Conservation (phyloP, 2,888 invertebrate genomes). For the Ectropis crepuscularia region DNA sequence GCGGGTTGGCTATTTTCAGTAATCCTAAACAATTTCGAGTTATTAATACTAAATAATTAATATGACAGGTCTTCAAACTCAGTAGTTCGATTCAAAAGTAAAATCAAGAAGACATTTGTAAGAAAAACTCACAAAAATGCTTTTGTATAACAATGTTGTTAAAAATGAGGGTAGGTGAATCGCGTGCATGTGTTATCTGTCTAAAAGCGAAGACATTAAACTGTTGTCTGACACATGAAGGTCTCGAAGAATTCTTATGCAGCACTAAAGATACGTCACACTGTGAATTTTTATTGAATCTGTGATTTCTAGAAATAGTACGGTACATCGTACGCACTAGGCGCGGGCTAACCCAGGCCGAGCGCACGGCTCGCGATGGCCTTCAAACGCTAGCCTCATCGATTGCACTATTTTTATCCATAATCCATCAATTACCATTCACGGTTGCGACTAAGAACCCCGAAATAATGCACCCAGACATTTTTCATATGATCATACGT, state of each 20-base stretch:
- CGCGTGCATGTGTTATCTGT: slow-evolving; percentile 4
- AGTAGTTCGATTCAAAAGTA: too few relatives aligned
- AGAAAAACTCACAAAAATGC: background rate
- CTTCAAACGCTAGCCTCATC: background rate
- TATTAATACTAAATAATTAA: too few relatives aligned
- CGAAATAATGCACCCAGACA: too few relatives aligned
- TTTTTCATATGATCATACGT: too few relatives aligned
- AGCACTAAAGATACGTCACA: slow-evolving; percentile 9
- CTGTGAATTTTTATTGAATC: background rate
- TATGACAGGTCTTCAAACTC: too few relatives aligned
- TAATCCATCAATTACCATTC: background rate
- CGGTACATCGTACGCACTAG: slow-evolving; percentile 1
- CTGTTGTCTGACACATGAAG: slow-evolving; percentile 4
- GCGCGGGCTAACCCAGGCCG: slow-evolving; percentile 14
- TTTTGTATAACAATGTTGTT: background rate
- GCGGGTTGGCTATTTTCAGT: too few relatives aligned
- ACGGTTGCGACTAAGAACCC: too few relatives aligned
- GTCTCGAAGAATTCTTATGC: slow-evolving; percentile 10
- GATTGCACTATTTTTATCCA: slow-evolving; percentile 6
- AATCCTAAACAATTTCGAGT: too few relatives aligned
- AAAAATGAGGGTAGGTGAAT: background rate
- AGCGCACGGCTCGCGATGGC: slow-evolving; percentile 2
- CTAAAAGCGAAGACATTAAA: slow-evolving; percentile 4
- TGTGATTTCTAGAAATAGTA: slow-evolving; percentile 13
- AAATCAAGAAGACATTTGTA: background rate